Percentiles rank a stretch among this genome's conserved stretches.
Evolutionary conservation across 1,140 invertebrate species (phyloP).

Genomic region (Drosophila seguyi): DNA sequence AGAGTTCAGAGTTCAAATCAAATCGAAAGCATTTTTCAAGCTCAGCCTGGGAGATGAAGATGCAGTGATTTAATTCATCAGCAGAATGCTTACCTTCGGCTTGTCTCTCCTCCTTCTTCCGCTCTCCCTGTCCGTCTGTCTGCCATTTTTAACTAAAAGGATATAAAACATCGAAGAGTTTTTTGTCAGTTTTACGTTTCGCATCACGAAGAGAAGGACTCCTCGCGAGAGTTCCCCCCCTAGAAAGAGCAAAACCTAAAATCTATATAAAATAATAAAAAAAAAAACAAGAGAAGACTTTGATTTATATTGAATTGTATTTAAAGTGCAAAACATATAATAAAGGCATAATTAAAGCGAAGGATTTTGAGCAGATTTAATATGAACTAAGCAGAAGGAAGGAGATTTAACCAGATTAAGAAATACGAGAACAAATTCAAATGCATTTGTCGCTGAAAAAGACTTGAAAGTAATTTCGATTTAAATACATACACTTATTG

Average conservation of each 20-base stretch:
- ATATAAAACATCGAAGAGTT: constrained; percentile 56
- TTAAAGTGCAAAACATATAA: constrained; percentile 72
- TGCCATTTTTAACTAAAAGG: constrained; percentile 34
- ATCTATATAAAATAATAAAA: constrained; percentile 25
- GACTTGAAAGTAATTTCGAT: constrained; percentile 83
- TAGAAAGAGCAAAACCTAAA: constrained; percentile 14
- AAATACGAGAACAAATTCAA: constrained; percentile 79
- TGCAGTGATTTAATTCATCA: constrained; percentile 36
- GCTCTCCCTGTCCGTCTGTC: neutral
- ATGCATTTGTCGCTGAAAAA: constrained; percentile 84
- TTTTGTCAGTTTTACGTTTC: constrained; percentile 50
- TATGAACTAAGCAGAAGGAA: constrained; percentile 53
- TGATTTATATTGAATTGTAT: constrained; percentile 77
- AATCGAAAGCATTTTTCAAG: constrained; percentile 52
- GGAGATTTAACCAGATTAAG: constrained; percentile 55
- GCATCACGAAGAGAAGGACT: constrained; percentile 29
- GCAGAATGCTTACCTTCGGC: constrained; percentile 40
- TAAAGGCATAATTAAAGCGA: constrained; percentile 72
- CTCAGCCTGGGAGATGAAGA: constrained; percentile 26
- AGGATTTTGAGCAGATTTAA: constrained; percentile 81
- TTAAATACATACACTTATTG: constrained; percentile 75
- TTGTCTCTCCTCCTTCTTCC: constrained; percentile 4
- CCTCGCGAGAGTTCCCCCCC: constrained; percentile 27
- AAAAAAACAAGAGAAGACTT: constrained; percentile 65
- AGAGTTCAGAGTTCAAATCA: constrained; percentile 52